Evolutionary conservation across 2,113 vertebrate species (phyloP), one percentile per base, ranked within the genome.

Genomic region (Turdus rufiventris): DNA sequence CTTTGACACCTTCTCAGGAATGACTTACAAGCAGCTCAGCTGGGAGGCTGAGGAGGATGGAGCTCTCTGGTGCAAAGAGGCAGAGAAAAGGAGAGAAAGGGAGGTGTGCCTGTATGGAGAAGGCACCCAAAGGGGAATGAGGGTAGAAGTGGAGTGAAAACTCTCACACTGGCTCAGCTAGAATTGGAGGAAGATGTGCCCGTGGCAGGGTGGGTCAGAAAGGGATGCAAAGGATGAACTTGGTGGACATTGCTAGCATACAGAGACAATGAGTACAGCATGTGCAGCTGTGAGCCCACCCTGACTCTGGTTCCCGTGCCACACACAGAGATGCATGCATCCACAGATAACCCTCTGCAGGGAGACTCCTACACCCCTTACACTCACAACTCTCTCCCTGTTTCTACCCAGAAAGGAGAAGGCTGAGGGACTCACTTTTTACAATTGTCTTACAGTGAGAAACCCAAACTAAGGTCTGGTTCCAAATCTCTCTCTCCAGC

Each of bases 221-320:
- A 89, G 28, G 17, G 21, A 65, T 83, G 25, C n/a, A n/a, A 53
- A 76, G 43, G n/a, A 76, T 25, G 7, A 26, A 20, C 8, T 25
- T 15, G 53, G 20, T 56, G 31, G n/a, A 42, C 14, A 5, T 54
- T 42, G 21, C 42, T 57, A 12, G 26, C 10, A 4, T 8, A 10
- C 4, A 10, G n/a, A 73, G 42, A 8, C 0, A 8, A 42, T 2
- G 57, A 29, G 57, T 4, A 8, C 19, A 58, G 38, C 12, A 4
- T 0, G 6, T 12, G 33, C 18, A 43, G 56, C 33, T 77, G 42
- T 10, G 38, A 21, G 76, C 45, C 45, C 24, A 26, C 20, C 34
- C 43, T 28, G 33, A 3, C 38, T 38, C 34, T 76, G 40, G 7
- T 19, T 40, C 42, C 80, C 15, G 1, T 17, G 36, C 33, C 58